Evolutionary conservation across 2,113 vertebrate species (phyloP), one percentile per base, ranked within the genome.

Genomic region (Potamarius usumacintae): DNA sequence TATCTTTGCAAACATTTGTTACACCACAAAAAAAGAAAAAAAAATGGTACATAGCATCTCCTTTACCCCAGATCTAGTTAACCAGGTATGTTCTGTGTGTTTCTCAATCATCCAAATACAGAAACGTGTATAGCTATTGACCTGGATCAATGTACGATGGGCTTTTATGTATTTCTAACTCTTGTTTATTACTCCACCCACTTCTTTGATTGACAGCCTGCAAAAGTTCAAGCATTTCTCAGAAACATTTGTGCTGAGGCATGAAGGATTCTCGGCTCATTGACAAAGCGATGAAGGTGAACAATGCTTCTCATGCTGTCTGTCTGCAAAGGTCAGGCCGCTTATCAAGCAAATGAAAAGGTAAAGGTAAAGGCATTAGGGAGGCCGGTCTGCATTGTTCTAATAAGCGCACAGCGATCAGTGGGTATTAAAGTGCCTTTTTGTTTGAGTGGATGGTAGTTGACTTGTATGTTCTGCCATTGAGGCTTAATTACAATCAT

Each of bases 361-460:
- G 34, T 84, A 84, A 84, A 84, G 82, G 82, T 72, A 71, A 71
- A 69, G 82, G 82, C 82, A 57, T 71, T 34, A 55, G 82, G 62
- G 82, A 84, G 63, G 82, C 22, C 15, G 0, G 1, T 2, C 25
- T 3, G 65, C 55, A 84, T 3, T 1, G 34, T 7, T 72, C n/a
- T 84, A 53, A 84, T 84, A 67, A 67, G 48, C 34, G 50, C 65
- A 2, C 25, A 22, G 65, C 14, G n/a, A 50, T 69, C 63, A 27
- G 62, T 10, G 5, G 82, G 48, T 84, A 84, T 71, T 69, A 84
- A 84, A 71, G 50, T 71, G 82, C 65, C 7, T 67, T 84, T 84
- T 30, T 27, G 65, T 71, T 55, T 2, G 82, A 69, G 18, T 69
- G 63, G 65, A 71, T 53, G 63, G 50, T 84, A 52, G 82, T 55